A percentile compares a stretch with the other conserved stretches of the same genome.
Evolutionary conservation across 2,888 invertebrate species (phyloP).

Genomic region (Lottia scabra): DNA sequence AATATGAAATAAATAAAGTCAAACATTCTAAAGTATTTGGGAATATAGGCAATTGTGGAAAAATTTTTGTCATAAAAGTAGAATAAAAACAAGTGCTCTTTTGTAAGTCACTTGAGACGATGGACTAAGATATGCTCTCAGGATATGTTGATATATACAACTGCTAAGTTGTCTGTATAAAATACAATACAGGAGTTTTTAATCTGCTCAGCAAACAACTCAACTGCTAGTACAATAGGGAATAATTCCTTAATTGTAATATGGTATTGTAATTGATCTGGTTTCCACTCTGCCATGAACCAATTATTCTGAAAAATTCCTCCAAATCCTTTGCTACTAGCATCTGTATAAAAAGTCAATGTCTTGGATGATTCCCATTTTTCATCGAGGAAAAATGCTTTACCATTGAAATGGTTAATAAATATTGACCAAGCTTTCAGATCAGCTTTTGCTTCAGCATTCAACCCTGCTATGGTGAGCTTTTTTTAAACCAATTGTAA

Average conservation of each 20-base stretch:
- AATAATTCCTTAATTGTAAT: slow-evolving; percentile 3
- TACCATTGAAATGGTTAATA: slow-evolving; percentile 20
- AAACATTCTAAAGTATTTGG: neutral
- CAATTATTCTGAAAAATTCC: neutral
- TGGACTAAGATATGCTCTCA: neutral
- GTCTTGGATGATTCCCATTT: neutral
- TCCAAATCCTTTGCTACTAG: neutral
- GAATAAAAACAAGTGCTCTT: neutral
- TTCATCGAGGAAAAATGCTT: neutral
- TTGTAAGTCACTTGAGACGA: neutral
- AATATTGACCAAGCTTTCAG: slow-evolving; percentile 18
- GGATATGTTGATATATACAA: neutral
- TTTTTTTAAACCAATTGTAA: slow-evolving; percentile 25
- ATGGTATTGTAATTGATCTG: slow-evolving; percentile 7
- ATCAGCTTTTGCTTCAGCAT: slow-evolving; percentile 20
- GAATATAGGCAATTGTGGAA: neutral
- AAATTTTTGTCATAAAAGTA: neutral
- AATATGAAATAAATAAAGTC: neutral
- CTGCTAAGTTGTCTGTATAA: slow-evolving; percentile 7
- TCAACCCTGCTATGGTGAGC: slow-evolving; percentile 16
- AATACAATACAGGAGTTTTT: neutral
- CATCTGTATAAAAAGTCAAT: neutral
- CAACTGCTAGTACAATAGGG: slow-evolving; percentile 7
- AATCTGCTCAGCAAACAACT: neutral
- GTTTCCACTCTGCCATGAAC: neutral